Evolutionary conservation across 2,888 invertebrate species (phyloP).

Genomic region (Caenorhabditis plicata): DNA sequence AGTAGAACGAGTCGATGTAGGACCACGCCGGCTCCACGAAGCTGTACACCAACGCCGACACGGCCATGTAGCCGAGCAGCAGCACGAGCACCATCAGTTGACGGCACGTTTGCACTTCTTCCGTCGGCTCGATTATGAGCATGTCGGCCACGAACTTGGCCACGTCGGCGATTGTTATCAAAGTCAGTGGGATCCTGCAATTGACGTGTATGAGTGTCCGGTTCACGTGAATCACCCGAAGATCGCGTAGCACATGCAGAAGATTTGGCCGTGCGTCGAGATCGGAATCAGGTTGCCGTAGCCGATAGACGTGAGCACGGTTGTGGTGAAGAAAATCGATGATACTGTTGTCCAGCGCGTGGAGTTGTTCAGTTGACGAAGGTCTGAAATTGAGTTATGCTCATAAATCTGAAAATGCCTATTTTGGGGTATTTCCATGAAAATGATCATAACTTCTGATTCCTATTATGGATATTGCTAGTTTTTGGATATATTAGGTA

Average conservation of each 20-base stretch:
- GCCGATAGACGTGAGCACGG: constrained; percentile 55
- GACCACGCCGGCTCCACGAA: constrained; percentile 54
- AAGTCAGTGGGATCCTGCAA: constrained; percentile 60
- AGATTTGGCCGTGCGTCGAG: constrained; percentile 56
- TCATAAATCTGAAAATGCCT: background rate
- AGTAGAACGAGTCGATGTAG: constrained; percentile 62
- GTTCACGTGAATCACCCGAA: constrained; percentile 46
- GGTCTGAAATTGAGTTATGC: constrained; percentile 7
- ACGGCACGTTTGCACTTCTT: constrained; percentile 19
- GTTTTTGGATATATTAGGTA: too few species aligned
- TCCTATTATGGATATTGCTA: too few species aligned
- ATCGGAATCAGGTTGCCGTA: constrained; percentile 62
- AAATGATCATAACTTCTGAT: too few species aligned
- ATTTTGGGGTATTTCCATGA: background rate
- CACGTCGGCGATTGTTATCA: constrained; percentile 64
- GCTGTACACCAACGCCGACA: constrained; percentile 52
- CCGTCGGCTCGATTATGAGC: constrained; percentile 33
- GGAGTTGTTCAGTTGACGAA: constrained; percentile 13
- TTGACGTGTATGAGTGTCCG: background rate
- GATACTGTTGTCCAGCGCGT: constrained; percentile 60
- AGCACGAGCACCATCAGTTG: constrained; percentile 36
- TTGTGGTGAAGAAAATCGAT: constrained; percentile 55
- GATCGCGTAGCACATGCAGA: constrained; percentile 61
- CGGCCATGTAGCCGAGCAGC: constrained; percentile 58
- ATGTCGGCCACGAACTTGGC: constrained; percentile 62